These are phyloP conservation scores for Pseudococcus jackbeardsleyi DNA, from an alignment of 2,888 invertebrate genomes.

Conservation along the genomic window DNA sequence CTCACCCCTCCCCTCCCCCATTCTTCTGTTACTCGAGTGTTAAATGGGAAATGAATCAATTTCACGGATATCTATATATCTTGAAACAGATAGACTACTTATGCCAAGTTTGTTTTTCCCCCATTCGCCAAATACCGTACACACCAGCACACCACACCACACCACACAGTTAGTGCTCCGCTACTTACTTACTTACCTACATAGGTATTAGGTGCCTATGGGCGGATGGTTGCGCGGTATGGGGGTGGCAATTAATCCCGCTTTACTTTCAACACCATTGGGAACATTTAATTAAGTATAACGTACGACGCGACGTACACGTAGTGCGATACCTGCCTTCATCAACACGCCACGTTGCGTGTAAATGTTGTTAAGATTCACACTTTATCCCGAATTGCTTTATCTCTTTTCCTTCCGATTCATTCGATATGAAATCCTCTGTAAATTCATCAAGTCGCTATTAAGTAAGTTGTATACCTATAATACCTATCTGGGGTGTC, in stretches of 20 bases:
- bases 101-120: no score
- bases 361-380: slow-evolving; percentile 42
- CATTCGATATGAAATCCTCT: not conserved
- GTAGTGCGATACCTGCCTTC: no score
- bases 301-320: no score
- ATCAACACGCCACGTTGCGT: slow-evolving; percentile 35
- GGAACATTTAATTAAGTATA: slow-evolving; percentile 10
- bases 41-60: slow-evolving; percentile 29
- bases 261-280: not conserved
- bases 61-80: not conserved
- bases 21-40: not conserved
- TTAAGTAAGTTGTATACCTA: not conserved
- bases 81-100: not conserved
- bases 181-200: no score
- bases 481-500: no score
- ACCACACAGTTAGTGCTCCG: no score
- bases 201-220: not conserved
- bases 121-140: no score
- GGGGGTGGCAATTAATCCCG: not conserved
- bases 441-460: slow-evolving; percentile 20
- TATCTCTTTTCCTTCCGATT: not conserved
- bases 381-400: slow-evolving; percentile 11
- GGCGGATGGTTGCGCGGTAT: not conserved
- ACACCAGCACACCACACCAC: no score
- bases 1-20: no score